Conservation (phyloP, 2,888 invertebrate species). For the Acanthosepion pharaonis region DNA sequence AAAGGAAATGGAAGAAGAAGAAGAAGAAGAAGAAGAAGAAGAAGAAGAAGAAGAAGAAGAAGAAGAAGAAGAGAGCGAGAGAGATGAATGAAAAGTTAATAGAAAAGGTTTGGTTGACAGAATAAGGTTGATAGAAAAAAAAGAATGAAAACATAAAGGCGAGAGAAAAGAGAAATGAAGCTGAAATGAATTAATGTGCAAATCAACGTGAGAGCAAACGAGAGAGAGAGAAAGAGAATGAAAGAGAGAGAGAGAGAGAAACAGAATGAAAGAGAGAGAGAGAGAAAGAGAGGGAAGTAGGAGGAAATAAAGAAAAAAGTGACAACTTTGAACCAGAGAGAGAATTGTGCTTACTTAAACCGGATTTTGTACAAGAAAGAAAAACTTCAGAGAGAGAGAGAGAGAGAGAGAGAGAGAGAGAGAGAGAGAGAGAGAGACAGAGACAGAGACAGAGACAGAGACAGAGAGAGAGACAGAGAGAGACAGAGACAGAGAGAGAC, state of each 20-base stretch:
- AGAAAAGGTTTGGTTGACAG: no score
- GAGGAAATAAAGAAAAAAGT: neutral
- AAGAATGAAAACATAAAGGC: no score
- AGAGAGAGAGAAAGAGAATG: neutral
- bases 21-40: neutral
- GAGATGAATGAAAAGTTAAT: no score
- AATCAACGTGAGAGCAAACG: neutral
- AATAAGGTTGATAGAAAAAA: no score
- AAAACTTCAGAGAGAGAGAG: neutral
- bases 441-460: neutral
- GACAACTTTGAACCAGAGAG: no score
- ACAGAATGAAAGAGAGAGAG: neutral
- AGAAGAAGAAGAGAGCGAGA: neutral
- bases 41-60: neutral
- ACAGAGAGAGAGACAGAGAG: no score
- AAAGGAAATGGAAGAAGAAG: no score
- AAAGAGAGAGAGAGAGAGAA: neutral
- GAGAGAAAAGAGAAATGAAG: neutral
- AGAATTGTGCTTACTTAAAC: no score
- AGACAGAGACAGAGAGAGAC: neutral
- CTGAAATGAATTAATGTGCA: neutral
- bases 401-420: neutral
- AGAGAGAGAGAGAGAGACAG: neutral
- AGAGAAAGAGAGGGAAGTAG: neutral
- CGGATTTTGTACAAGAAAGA: neutral